These are phyloP conservation scores for Bruchidius siliquastri DNA, from an alignment of 2,888 invertebrate genomes.

Conservation along the genomic window DNA sequence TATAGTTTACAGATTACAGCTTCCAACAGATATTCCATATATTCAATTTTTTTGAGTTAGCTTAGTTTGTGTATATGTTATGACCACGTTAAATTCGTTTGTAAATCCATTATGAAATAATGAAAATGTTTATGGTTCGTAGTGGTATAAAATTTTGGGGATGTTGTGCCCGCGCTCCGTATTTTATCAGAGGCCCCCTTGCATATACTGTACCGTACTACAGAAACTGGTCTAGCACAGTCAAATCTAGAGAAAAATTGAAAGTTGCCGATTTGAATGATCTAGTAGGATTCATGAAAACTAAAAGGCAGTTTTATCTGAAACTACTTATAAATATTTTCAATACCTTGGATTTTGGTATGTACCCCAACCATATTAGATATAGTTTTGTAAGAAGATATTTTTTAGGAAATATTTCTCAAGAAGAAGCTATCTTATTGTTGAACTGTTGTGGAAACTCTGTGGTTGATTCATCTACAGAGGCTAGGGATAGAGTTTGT, in stretches of 20 bases:
- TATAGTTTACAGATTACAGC: too few species aligned
- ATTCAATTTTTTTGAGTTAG: too few species aligned
- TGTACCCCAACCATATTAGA: not conserved
- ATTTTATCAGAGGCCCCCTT: not conserved
- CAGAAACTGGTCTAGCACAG: not conserved
- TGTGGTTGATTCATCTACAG: conserved; percentile 50
- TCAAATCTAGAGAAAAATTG: not conserved
- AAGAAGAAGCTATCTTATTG: conserved; percentile 50
- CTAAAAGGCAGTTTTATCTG: not conserved
- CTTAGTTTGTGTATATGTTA: too few species aligned
- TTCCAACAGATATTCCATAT: too few species aligned
- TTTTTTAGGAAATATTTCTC: conserved; percentile 36
- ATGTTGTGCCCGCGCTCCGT: not conserved
- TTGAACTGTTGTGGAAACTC: conserved; percentile 55
- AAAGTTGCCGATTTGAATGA: not conserved
- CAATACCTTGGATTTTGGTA: not conserved
- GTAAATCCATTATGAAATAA: not conserved
- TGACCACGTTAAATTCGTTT: too few species aligned
- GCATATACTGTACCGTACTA: not conserved
- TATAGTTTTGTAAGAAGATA: not conserved
- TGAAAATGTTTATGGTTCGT: not conserved
- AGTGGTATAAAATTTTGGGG: not conserved
- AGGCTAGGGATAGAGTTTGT: conserved; percentile 50
- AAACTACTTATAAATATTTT: not conserved
- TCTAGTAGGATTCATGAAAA: not conserved